Percentiles rank a stretch among this genome's conserved stretches.
These are phyloP conservation scores for Temnothorax longispinosus DNA, from an alignment of 1,140 invertebrate species.

Conservation along the genomic window DNA sequence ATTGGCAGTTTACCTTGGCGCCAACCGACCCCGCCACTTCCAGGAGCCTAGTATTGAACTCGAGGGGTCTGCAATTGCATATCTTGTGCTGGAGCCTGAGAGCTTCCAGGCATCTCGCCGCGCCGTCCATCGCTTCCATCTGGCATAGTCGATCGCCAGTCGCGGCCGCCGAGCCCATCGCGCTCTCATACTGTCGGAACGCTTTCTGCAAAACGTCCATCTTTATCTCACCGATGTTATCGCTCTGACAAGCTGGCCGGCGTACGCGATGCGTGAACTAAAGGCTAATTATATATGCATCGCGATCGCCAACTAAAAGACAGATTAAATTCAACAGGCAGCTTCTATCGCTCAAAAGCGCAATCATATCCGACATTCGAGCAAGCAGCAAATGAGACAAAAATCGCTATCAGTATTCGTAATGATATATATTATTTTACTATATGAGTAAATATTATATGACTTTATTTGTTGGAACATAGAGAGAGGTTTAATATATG, in stretches of 20 bases:
- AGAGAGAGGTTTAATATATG: background rate
- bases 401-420: background rate
- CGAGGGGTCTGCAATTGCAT: conserved; percentile 93
- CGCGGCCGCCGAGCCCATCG: conserved; percentile 92
- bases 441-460: background rate
- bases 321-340: conserved; percentile 41
- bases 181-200: conserved; percentile 92
- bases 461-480: background rate
- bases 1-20: conserved; percentile 88
- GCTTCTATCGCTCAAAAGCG: background rate
- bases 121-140: conserved; percentile 95
- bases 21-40: conserved; percentile 93
- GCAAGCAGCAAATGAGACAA: background rate
- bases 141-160: conserved; percentile 93
- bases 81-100: conserved; percentile 92
- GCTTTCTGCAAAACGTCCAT: conserved; percentile 87
- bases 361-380: background rate
- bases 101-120: conserved; percentile 91
- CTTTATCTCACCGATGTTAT: conserved; percentile 63
- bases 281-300: conserved; percentile 62
- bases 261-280: conserved; percentile 60
- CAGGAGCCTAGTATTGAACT: conserved; percentile 92
- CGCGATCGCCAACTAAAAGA: conserved; percentile 58
- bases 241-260: conserved; percentile 12
- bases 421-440: background rate